Percentiles rank a stretch among this genome's conserved stretches.
Conservation (phyloP, 1,140 invertebrate genomes). For the Aphidius ervi region DNA sequence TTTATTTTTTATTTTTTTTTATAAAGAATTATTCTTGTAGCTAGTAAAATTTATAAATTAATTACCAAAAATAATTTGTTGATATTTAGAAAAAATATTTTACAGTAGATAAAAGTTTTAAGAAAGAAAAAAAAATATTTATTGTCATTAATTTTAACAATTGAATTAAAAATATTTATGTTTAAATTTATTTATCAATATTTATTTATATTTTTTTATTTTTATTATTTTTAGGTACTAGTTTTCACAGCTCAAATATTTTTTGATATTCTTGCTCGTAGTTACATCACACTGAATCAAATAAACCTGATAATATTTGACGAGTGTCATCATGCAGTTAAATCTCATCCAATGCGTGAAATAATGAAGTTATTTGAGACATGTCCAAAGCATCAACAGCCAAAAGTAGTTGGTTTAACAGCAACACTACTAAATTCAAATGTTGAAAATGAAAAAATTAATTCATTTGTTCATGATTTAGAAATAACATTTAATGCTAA, state of each 20-base stretch:
- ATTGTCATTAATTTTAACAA: not conserved
- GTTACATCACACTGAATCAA: conserved; percentile 55
- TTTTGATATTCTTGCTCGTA: conserved; percentile 64
- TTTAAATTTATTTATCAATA: conserved; percentile 12
- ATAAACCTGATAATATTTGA: conserved; percentile 86
- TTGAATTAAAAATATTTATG: not conserved
- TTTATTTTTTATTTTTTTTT: too few species aligned
- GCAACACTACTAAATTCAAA: conserved; percentile 79
- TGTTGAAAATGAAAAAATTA: conserved; percentile 58
- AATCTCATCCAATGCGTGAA: conserved; percentile 69
- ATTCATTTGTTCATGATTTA: conserved; percentile 49
- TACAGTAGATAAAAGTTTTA: too few species aligned
- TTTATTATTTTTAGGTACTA: conserved; percentile 61
- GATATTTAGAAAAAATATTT: too few species aligned
- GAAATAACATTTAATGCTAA: conserved; percentile 70
- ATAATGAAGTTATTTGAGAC: conserved; percentile 64
- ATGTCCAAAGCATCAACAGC: conserved; percentile 48
- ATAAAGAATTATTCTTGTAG: too few species aligned
- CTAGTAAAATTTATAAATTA: too few species aligned
- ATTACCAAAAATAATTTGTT: too few species aligned
- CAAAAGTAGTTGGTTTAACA: conserved; percentile 75
- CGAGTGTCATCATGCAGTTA: conserved; percentile 83
- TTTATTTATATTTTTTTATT: too few species aligned
- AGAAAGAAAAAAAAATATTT: too few species aligned
- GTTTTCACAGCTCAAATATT: conserved; percentile 86